Evolutionary conservation across 1,140 invertebrate species (phyloP).

Genomic region (Drosophila kepulauana): DNA sequence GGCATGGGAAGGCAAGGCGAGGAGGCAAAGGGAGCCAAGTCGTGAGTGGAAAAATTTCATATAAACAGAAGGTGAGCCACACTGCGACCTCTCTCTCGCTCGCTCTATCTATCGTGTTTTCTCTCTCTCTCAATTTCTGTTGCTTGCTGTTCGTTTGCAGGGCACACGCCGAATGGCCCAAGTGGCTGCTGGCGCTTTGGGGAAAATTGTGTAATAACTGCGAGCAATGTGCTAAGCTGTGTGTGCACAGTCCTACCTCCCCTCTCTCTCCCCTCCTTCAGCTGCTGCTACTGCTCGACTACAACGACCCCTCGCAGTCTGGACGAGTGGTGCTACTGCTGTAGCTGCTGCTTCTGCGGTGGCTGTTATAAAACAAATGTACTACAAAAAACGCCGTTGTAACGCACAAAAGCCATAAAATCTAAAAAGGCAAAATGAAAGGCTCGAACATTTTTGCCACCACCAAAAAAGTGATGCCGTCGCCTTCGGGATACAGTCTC

Average conservation of each 20-base stretch:
- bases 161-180: constrained; percentile 69
- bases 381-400: constrained; percentile 79
- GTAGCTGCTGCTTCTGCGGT: constrained; percentile 54
- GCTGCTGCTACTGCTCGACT: constrained; percentile 44
- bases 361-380: constrained; percentile 81
- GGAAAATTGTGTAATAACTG: constrained; percentile 81
- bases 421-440: constrained; percentile 81
- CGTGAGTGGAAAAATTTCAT: constrained; percentile 82
- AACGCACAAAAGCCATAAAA: constrained; percentile 81
- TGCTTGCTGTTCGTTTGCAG: constrained; percentile 30
- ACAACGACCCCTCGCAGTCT: constrained; percentile 48
- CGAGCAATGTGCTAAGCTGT: constrained; percentile 79
- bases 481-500: constrained; percentile 33
- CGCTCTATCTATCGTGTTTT: neutral
- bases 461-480: constrained; percentile 61
- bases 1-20: too few species aligned
- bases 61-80: constrained; percentile 67
- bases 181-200: constrained; percentile 69
- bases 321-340: constrained; percentile 31
- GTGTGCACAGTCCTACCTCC: constrained; percentile 15
- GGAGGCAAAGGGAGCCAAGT: constrained; percentile 32
- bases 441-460: constrained; percentile 77
- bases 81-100: constrained; percentile 5
- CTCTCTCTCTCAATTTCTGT: too few species aligned
- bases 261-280: constrained; percentile 41